Base-by-base conservation (phyloP, 2,888 invertebrate genomes). In the Arctia plantaginis region DNA sequence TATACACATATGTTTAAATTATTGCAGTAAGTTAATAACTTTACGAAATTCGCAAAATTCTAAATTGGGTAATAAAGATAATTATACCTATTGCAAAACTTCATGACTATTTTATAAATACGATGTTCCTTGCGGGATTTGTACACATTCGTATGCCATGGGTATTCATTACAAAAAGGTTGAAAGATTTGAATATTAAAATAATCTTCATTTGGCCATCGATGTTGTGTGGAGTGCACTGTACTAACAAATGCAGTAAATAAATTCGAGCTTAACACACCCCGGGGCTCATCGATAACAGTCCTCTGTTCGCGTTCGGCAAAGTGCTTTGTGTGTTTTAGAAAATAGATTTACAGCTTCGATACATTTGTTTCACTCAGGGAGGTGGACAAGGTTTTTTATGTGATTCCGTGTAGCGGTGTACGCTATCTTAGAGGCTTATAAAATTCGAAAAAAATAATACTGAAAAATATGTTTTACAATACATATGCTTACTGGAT, bases 191-290 rank as follows among this genome's bases (percentile, higher is more conserved):
- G n/a, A n/a, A 23, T 55, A 55, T n/a, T 55, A 8, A 35, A 69
- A 69, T n/a, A 39, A 6, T 13, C 27, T 55, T 39, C 27, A 30
- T 67, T 30, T 20, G 1, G n/a, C 66, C 27, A 10, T 47, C n/a
- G 55, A 35, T 8, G 10, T 33, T 3, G 51, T 55, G 35, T 10
- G 55, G 27, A 18, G 30, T 41, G 18, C 30, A 39, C 55, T n/a
- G n/a, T 35, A 35, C 69, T 69, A 69, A 69, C 69, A 69, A 69
- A 69, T 69, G 69, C 55, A 55, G 51, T 13, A 35, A 69, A 69
- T 69, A 69, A 69, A 69, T 69, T 69, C 55, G 27, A 35, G 69
- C 55, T 55, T 55, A 69, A 55, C n/a, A 55, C 27, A 35, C 51
- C 55, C 33, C 15, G 35, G 10, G 18, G 18, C 27, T 55, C 55